These are phyloP conservation scores for Percopsis transmontana DNA, from an alignment of 2,113 vertebrate species.

Conservation along the genomic window DNA sequence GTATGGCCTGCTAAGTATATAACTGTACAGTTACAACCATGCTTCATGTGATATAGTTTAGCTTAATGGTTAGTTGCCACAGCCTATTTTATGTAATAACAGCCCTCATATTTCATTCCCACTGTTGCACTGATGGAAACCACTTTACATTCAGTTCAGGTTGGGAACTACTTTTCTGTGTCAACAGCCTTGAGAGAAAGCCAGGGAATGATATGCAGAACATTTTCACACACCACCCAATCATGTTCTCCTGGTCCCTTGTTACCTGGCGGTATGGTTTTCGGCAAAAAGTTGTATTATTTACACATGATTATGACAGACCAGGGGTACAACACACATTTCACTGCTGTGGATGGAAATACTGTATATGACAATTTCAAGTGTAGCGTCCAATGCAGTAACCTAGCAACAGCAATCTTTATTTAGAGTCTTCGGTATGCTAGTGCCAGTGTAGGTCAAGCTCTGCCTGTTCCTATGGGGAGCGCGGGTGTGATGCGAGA, in stretches of 20 bases:
- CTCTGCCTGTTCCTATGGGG: constrained; percentile 52
- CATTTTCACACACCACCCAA: constrained; percentile 35
- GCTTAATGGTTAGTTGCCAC: constrained; percentile 13
- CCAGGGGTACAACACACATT: constrained; percentile 31
- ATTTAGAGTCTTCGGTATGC: constrained; percentile 68
- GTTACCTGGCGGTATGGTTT: background rate
- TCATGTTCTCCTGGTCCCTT: constrained; percentile 28
- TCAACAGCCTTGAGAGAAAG: constrained; percentile 38
- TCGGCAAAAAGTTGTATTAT: constrained; percentile 1
- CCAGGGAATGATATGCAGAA: constrained; percentile 45
- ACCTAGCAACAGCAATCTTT: constrained; percentile 75
- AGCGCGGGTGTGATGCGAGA: constrained; percentile 42
- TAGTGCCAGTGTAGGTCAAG: constrained; percentile 58
- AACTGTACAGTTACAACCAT: constrained; percentile 11
- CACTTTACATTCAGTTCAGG: constrained; percentile 27
- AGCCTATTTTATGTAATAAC: background rate
- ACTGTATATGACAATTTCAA: constrained; percentile 23
- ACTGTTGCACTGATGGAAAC: constrained; percentile 18
- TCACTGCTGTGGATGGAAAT: too few species aligned
- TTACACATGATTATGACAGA: constrained; percentile 23
- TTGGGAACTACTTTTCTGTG: constrained; percentile 3
- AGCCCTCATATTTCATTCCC: constrained; percentile 21
- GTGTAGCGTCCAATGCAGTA: constrained; percentile 49
- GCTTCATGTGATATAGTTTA: constrained; percentile 21
- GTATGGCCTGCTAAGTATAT: constrained; percentile 8